Evolutionary conservation across 2,113 vertebrate genomes (phyloP).

Genomic region (Trachemys scripta): DNA sequence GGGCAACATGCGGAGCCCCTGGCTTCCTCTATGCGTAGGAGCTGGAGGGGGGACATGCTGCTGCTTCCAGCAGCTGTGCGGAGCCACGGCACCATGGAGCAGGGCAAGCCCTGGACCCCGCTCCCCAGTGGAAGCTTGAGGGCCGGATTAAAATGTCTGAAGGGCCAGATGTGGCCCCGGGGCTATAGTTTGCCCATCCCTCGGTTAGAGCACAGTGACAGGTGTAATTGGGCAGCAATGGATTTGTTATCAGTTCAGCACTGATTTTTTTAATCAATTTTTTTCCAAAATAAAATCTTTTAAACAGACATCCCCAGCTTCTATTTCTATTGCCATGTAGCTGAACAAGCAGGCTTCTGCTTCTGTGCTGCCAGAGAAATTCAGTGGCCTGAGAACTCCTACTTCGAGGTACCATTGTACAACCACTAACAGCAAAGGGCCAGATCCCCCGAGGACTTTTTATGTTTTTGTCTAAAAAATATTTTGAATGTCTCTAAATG

Average conservation of each 20-base stretch:
- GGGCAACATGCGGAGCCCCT: no score
- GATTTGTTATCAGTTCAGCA: not conserved
- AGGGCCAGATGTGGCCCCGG: no score
- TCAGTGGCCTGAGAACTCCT: not conserved
- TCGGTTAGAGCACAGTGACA: not conserved
- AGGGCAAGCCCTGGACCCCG: no score
- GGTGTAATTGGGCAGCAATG: not conserved
- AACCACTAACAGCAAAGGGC: conserved; percentile 48
- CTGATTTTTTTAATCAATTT: not conserved
- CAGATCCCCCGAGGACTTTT: conserved; percentile 20
- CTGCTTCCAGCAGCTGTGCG: no score
- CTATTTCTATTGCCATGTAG: not conserved
- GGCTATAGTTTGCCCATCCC: no score
- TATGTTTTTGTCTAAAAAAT: conserved; percentile 16
- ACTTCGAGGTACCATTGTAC: conserved; percentile 43
- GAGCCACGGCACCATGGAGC: no score
- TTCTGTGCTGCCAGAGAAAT: conserved; percentile 7
- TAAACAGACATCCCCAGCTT: not conserved
- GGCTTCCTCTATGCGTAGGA: no score
- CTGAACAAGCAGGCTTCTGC: not conserved
- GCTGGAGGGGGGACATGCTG: no score
- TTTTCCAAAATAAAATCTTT: not conserved
- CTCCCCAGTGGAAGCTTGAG: no score
- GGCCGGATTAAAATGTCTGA: no score
- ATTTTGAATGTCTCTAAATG: conserved; percentile 8